Base-by-base conservation (phyloP, 2,797 vertebrate species). In the Gobio occitaniae region DNA sequence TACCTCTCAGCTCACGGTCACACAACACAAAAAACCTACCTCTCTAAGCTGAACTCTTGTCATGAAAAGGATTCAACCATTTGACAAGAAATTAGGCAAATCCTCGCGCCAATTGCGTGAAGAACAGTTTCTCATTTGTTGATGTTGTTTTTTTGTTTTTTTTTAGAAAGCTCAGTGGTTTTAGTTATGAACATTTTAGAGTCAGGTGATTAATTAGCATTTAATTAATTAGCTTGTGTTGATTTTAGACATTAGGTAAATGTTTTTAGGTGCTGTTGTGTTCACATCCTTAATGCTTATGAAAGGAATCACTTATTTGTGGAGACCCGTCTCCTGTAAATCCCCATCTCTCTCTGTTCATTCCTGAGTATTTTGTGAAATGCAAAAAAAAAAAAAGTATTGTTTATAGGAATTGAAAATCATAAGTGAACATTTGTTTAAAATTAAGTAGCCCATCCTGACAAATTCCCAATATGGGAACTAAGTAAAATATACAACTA, bases 1-100 rank as follows among this genome's bases (percentile, higher is more conserved):
- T 76, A 82, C 76, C 86, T 81, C 86, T 61, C 76, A 82, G 56
- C 83, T 83, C 66, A 72, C 75, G 76, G 82, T 88, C 83, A 80
- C 84, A 85, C 78, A 56, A 84, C 82, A 47, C 71, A 87, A 78
- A 80, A 74, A 87, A 88, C 86, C 89, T 90, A 90, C 89, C 89
- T 90, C 89, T 87, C 79, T 72, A 74, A 87, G 56, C 78, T 75
- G 70, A 87, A 82, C 82, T 82, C 82, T 86, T 82, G 65, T 63
- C 61, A 32, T 6, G 71, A 47, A 83, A 77, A 52, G 52, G 85
- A 79, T 36, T 72, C 7, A 74, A 66, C 17, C 44, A 77, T 84
- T 78, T 74, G 80, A 86, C 65, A 88, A 85, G 77, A 84, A 74
- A 70, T 80, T 12, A 87, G 83, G 75, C 38, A 17, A 81, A 86